Evolutionary conservation across 2,888 invertebrate species (phyloP).

Genomic region (Acronicta alni): DNA sequence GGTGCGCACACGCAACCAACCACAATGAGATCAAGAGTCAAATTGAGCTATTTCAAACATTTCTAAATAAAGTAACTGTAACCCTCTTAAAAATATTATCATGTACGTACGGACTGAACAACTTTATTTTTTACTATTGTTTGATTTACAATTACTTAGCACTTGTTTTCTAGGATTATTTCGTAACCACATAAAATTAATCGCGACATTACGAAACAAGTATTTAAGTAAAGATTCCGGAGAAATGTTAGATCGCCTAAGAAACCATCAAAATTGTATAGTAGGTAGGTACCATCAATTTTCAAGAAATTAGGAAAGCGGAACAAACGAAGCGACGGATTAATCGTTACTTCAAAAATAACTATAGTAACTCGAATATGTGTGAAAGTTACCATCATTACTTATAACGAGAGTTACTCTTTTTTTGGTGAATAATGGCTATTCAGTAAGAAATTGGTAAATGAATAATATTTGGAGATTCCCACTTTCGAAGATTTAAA

Average conservation of each 20-base stretch:
- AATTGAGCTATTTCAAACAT: conserved; percentile 47
- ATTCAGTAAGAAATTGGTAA: conserved; percentile 1
- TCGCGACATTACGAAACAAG: background rate
- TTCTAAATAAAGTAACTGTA: conserved; percentile 32
- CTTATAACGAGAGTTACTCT: conserved; percentile 20
- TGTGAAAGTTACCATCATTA: conserved; percentile 53
- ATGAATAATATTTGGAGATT: background rate
- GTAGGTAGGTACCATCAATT: conserved; percentile 61
- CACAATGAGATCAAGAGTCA: conserved; percentile 53
- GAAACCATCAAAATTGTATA: conserved; percentile 53
- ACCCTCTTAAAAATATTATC: background rate
- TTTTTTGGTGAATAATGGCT: conserved; percentile 9
- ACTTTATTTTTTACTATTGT: conserved; percentile 1
- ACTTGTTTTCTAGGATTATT: background rate
- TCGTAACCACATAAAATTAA: background rate
- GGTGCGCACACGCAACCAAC: conserved; percentile 36
- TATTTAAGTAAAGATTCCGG: conserved; percentile 20
- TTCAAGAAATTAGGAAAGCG: conserved; percentile 75
- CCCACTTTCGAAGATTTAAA: background rate
- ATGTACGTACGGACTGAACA: background rate
- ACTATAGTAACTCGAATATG: conserved; percentile 34
- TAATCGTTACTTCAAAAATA: conserved; percentile 60
- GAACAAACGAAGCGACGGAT: conserved; percentile 68
- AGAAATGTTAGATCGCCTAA: conserved; percentile 24
- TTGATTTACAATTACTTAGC: background rate